Percentiles rank a stretch among this genome's conserved stretches.
phyloP scores from a whole-genome alignment of 2,888 invertebrate species.

The Philopedon plagiatum region DNA sequence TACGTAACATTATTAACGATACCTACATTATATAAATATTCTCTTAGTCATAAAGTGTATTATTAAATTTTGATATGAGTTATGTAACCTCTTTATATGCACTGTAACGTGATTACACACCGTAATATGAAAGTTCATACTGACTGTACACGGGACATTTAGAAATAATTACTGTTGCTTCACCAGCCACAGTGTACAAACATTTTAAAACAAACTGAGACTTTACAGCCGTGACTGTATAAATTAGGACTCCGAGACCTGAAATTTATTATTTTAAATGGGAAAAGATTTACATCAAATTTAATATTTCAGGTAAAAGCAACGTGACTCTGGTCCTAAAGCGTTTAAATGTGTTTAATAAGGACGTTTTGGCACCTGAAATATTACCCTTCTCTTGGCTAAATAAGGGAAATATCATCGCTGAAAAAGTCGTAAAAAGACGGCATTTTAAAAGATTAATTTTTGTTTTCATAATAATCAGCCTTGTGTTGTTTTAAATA shows the following conservation, averaged over 20 bases:
- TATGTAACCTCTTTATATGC: no score
- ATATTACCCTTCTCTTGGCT: background rate
- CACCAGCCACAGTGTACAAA: background rate
- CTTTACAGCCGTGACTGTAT: background rate
- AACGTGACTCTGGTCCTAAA: slow-evolving; percentile 4
- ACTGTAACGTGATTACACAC: no score
- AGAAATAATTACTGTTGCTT: background rate
- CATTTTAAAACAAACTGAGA: background rate
- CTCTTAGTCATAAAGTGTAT: no score
- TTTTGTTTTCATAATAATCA: background rate
- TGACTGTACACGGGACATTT: background rate
- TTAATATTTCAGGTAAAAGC: slow-evolving; percentile 7
- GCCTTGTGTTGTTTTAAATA: background rate
- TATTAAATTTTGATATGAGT: no score
- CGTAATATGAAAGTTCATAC: background rate
- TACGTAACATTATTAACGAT: no score
- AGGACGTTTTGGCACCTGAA: background rate
- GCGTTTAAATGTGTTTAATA: background rate
- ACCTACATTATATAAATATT: no score
- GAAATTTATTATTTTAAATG: background rate
- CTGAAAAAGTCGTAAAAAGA: background rate
- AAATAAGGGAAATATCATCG: background rate
- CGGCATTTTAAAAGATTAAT: background rate
- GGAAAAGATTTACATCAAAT: slow-evolving; percentile 4
- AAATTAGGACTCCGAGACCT: background rate